Evolutionary conservation across 2,113 vertebrate species (phyloP).

Genomic region (Willisornis vidua): DNA sequence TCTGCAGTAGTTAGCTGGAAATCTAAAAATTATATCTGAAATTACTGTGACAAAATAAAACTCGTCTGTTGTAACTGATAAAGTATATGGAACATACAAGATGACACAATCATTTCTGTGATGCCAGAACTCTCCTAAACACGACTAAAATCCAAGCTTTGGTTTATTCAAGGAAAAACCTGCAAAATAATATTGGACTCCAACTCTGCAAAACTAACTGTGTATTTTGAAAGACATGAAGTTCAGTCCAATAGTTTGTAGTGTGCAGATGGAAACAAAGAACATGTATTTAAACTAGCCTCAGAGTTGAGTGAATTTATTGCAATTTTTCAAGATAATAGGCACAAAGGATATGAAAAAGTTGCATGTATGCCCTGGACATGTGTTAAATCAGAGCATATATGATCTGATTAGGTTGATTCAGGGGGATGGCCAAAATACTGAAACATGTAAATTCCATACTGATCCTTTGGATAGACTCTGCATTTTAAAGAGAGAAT

Average conservation of each 20-base stretch:
- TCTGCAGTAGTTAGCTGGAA: slow-evolving; percentile 40
- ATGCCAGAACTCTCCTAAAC: not conserved
- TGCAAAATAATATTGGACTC: not conserved
- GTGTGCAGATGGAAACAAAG: not conserved
- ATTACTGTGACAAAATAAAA: slow-evolving; percentile 6
- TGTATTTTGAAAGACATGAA: not conserved
- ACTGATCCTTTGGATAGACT: not conserved
- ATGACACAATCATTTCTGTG: not conserved
- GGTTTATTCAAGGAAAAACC: not conserved
- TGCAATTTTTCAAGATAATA: not conserved
- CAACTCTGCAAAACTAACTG: not conserved
- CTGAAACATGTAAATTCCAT: not conserved
- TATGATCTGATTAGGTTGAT: not conserved
- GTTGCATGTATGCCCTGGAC: not conserved
- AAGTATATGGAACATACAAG: not conserved
- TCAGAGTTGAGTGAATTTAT: not conserved
- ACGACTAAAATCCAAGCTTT: not conserved
- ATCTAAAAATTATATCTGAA: slow-evolving; percentile 49
- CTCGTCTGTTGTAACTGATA: not conserved
- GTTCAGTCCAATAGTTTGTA: not conserved
- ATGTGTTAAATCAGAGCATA: not conserved
- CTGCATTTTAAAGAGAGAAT: not conserved
- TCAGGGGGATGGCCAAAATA: not conserved
- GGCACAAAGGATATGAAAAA: not conserved
- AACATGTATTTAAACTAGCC: not conserved